Percentiles rank a stretch among this genome's conserved stretches.
Evolutionary conservation across 2,797 vertebrate genomes (phyloP).

Genomic region (Lagothrix lagotricha): DNA sequence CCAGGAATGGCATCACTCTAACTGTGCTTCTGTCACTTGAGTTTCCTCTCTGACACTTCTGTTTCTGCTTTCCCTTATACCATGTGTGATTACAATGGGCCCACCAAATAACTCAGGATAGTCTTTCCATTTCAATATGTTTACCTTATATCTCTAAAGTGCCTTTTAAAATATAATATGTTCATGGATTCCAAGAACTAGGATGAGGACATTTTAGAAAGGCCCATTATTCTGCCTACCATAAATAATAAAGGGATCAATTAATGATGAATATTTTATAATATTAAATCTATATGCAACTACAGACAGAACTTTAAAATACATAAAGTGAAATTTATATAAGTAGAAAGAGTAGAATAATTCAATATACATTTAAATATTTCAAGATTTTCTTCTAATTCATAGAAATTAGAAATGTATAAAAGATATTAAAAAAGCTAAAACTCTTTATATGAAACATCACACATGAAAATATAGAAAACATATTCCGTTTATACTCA

Average conservation of each 20-base stretch:
- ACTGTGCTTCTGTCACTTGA: not conserved
- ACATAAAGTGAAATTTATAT: not conserved
- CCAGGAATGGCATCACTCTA: not conserved
- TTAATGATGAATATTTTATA: not conserved
- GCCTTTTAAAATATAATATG: not conserved
- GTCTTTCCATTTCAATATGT: too few relatives aligned
- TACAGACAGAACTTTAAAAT: not conserved
- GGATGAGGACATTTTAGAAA: not conserved
- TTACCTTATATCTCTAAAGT: not conserved
- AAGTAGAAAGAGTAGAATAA: not conserved
- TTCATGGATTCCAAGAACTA: not conserved
- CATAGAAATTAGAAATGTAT: not conserved
- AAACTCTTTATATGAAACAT: not conserved
- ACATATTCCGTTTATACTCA: not conserved
- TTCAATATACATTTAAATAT: not conserved
- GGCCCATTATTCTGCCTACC: not conserved
- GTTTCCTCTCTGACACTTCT: not conserved
- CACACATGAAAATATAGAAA: not conserved
- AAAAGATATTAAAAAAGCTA: not conserved
- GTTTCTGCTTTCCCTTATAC: not conserved
- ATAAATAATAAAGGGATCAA: not conserved
- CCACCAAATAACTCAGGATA: not conserved
- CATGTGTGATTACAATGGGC: fast-evolving
- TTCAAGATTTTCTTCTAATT: not conserved
- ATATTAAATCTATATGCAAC: not conserved